Base-by-base conservation (phyloP, 2,797 vertebrate genomes). In the Propithecus deckenii region DNA sequence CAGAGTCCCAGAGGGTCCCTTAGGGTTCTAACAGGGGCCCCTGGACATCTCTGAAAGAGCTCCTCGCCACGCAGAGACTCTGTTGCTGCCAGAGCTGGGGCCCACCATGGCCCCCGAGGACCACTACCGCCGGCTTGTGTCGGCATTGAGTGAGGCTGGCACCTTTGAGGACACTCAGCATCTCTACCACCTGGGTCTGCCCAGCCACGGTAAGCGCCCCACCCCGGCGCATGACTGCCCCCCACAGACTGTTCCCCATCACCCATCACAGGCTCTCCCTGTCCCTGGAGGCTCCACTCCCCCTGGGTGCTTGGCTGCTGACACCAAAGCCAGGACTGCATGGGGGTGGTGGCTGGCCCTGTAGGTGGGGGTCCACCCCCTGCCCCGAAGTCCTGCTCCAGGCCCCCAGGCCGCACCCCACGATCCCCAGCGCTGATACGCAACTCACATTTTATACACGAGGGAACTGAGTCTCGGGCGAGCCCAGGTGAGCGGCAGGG, bases 31-130 rank as follows among this genome's bases (percentile, higher is more conserved):
- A 41, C 80, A 91, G 50, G 32, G 38, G 57, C 41, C 59, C 35
- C 55, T 86, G 14, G 2, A 52, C 67, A 57, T 57, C 9, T n/a
- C 86, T 93, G 48, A 86, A 86, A 71, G 20, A 65, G 30, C 35
- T 74, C 38, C 78, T 35, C 65, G 17, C 23, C 32, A 38, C 41
- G 20, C 98, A 99, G 99, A 99, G 98, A 99, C 98, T 14, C 99
- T 99, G 23, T 97, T 98, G 95, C 98, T 99, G 89, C 99, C 99
- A 96, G 99, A 99, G 55, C 97, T 98, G 20, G 99, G 99, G 96
- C 98, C 99, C 96, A 99, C 99, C 98, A 99, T 99, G 99, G 99
- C 99, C 98, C 99, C 99, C 0, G 99, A 99, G 98, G 99, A 99
- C 98, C 99, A 99, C 98, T 99, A 99, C 98, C 99, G 99, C 94